Evolutionary conservation across 2,888 invertebrate species (phyloP), one percentile per base, ranked within the genome.

Genomic region (Polydrusus pterygomalis): DNA sequence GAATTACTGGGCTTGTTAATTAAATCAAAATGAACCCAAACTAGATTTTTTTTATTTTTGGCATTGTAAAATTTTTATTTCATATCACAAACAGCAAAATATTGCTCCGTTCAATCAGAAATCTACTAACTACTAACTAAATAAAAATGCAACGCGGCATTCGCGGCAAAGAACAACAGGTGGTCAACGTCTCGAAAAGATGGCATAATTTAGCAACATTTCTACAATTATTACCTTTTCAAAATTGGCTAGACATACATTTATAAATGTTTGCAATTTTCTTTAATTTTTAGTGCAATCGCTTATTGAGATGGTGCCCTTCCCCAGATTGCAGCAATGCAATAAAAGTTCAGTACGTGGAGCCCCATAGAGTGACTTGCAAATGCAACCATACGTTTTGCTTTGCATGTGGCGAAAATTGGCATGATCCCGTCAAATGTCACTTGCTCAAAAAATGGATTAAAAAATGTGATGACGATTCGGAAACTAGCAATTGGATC

Each of bases 401-500:
- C 89, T 98, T 98, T 90, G 92, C 94, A 68, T 98, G 98, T 89
- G 97, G 97, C 20, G 97, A 97, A 89, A 96, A 96, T 88, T 97
- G 97, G 97, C 99, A 99, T 88, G 99, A 99, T 87, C 99, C 99
- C 30, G 98, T 99, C 54, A 95, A 95, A 82, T 99, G 99, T 89
- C 92, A 94, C 78, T 92, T 97, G 87, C 91, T 99, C 18, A 93
- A 93, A 85, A 96, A 95, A 87, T 99, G 99, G 99, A 96, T 98
- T 81, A 98, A 98, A 89, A 99, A 99, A 89, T 99, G 98, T 89
- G 98, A 97, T 87, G 99, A 99, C 87, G 99, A 99, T 89, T 97
- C 97, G 6, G 99, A 99, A 89, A 99, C 99, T 70, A 97, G 97
- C 11, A 99, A 99, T 87, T 99, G 99, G 99, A 98, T 99, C 85